phyloP scores from a whole-genome alignment of 1,140 invertebrate species.

The Gryllus bimaculatus region DNA sequence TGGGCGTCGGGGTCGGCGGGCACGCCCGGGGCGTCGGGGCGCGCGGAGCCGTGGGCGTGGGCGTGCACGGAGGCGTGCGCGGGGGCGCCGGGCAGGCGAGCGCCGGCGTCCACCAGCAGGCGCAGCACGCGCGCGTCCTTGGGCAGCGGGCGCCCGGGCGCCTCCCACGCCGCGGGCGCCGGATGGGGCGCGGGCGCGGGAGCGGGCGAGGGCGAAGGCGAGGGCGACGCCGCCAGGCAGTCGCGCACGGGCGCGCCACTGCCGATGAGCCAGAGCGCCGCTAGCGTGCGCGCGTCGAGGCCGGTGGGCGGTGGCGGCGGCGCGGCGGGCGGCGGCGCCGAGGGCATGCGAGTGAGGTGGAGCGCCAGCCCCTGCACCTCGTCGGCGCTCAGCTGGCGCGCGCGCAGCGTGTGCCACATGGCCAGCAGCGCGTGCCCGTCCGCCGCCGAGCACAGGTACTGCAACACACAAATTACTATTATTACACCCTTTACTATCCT shows the following conservation, averaged over 20 bases:
- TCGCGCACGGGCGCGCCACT: conserved; percentile 54
- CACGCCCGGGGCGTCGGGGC: conserved; percentile 53
- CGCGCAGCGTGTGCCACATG: conserved; percentile 64
- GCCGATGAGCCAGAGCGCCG: conserved; percentile 55
- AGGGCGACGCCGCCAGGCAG: conserved; percentile 45
- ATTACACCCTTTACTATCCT: no score
- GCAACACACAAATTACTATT: background rate
- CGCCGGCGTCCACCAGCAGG: conserved; percentile 56
- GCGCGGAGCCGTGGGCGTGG: conserved; percentile 37
- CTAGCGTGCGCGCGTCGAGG: conserved; percentile 41
- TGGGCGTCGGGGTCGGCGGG: conserved; percentile 32
- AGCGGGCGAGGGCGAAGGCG: conserved; percentile 53
- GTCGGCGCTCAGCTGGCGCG: conserved; percentile 39
- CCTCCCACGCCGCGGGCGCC: conserved; percentile 54
- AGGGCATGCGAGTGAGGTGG: conserved; percentile 36
- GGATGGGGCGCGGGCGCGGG: conserved; percentile 53
- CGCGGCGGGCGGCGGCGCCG: background rate
- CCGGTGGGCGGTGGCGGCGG: conserved; percentile 20
- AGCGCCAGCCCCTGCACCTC: conserved; percentile 46
- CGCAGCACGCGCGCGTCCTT: conserved; percentile 52
- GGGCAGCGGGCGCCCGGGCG: conserved; percentile 46
- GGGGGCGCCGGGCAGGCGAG: conserved; percentile 31
- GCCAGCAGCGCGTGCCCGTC: conserved; percentile 85
- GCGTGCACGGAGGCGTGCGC: conserved; percentile 39
- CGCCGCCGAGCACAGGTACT: conserved; percentile 72